Evolutionary conservation across 35 echinoderm and acorn worm species (phyloP).

Genomic region (Heliocidaris tuberculata): DNA sequence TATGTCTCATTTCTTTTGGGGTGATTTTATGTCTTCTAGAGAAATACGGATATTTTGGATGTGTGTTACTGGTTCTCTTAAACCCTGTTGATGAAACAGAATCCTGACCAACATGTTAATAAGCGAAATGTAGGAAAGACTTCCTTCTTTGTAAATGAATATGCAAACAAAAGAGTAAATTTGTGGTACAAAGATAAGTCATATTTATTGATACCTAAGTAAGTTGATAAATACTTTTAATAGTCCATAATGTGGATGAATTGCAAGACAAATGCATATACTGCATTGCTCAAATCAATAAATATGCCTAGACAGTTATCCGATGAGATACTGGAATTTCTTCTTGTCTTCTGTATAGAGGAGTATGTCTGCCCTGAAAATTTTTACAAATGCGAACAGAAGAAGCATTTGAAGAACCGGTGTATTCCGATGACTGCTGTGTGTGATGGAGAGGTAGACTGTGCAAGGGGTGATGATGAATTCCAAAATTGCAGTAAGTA

Average conservation of each 20-base stretch:
- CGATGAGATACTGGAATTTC: background rate
- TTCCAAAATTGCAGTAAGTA: slow-evolving; percentile 65
- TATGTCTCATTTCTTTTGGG: too few species aligned
- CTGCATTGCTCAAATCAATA: background rate
- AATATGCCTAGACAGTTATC: background rate
- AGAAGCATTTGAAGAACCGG: slow-evolving; percentile 48
- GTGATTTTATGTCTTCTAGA: too few species aligned
- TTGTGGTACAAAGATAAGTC: background rate
- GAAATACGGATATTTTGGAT: too few species aligned
- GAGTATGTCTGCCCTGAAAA: slow-evolving; percentile 49
- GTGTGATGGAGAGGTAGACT: slow-evolving; percentile 78
- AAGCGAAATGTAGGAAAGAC: too few species aligned
- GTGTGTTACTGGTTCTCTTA: too few species aligned
- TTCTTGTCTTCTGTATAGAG: background rate
- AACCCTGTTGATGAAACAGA: too few species aligned
- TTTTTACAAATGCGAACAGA: slow-evolving; percentile 61
- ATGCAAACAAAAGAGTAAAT: background rate
- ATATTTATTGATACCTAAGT: background rate
- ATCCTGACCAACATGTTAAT: too few species aligned
- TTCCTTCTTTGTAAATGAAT: too few species aligned
- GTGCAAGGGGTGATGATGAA: slow-evolving; percentile 84
- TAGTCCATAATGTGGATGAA: too few species aligned
- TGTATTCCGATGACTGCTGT: slow-evolving; percentile 59
- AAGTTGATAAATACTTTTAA: too few species aligned
- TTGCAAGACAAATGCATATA: background rate